Conservation (phyloP, 1,140 invertebrate genomes). For the Drosophila bocki region DNA sequence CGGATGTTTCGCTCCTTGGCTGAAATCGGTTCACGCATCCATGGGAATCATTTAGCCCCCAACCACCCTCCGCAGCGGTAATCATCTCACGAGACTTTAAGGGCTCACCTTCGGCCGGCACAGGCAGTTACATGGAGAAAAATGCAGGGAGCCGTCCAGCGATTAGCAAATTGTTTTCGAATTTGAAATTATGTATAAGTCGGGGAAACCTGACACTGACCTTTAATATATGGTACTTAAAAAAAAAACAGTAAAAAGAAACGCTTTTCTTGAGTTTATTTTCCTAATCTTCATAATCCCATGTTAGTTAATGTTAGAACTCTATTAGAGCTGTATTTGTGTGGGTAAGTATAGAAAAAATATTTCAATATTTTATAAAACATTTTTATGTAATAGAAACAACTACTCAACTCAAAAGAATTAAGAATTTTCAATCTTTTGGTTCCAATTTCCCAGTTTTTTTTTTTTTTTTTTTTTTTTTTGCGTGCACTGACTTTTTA, state of each 20-base stretch:
- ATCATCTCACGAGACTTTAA: conserved; percentile 15
- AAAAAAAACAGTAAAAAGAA: no score
- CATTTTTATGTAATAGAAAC: no score
- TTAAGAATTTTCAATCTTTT: neutral
- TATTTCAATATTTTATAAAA: no score
- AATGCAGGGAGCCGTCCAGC: neutral
- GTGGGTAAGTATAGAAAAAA: no score
- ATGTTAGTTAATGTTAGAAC: no score
- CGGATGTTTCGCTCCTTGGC: conserved; percentile 22
- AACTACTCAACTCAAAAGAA: no score
- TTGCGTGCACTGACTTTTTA: neutral
- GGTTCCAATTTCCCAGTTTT: neutral
- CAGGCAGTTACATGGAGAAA: conserved; percentile 4
- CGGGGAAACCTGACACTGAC: neutral
- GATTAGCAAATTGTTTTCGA: conserved; percentile 9
- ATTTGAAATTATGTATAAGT: neutral
- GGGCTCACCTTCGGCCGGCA: conserved; percentile 10
- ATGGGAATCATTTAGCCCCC: conserved; percentile 12
- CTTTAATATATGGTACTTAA: neutral
- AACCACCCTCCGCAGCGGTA: neutral
- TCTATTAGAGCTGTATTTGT: no score
- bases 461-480: neutral
- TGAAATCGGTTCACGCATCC: conserved; percentile 24
- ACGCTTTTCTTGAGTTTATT: no score
- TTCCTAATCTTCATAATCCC: no score